Evolutionary conservation across 2,113 vertebrate species (phyloP).

Genomic region (Hassar affinis): DNA sequence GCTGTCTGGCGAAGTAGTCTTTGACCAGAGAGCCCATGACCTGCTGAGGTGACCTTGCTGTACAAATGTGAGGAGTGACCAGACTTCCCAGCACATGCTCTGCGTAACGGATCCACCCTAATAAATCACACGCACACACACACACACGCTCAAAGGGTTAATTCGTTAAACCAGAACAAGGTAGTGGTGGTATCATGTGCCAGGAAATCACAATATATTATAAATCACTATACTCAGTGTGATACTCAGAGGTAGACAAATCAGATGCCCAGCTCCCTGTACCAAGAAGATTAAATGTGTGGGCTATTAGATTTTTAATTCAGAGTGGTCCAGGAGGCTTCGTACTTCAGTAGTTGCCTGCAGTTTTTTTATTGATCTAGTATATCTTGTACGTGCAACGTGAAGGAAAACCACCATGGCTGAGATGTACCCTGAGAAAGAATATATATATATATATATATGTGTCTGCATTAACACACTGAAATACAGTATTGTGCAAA

Average conservation of each 20-base stretch:
- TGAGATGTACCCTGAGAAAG: not conserved
- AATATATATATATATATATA: not conserved
- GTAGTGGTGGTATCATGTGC: not conserved
- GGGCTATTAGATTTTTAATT: not conserved
- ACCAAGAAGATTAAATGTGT: not conserved
- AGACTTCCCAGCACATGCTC: slow-evolving; percentile 87
- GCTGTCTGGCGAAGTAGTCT: slow-evolving; percentile 87
- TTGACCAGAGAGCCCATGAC: slow-evolving; percentile 96
- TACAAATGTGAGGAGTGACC: slow-evolving; percentile 91
- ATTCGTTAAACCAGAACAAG: not conserved
- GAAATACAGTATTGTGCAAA: no score
- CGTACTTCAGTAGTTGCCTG: not conserved
- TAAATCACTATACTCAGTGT: not conserved
- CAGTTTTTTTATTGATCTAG: not conserved
- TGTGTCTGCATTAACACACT: not conserved
- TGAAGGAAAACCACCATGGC: not conserved
- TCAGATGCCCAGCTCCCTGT: not conserved
- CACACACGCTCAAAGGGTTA: not conserved
- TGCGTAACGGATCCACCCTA: slow-evolving; percentile 94
- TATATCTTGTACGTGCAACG: not conserved
- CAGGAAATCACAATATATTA: not conserved
- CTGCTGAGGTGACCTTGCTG: slow-evolving; percentile 91
- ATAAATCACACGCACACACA: slow-evolving; percentile 11
- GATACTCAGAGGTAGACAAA: not conserved
- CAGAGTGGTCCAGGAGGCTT: not conserved